phyloP scores from a whole-genome alignment of 2,797 vertebrate genomes.

The Sebastes minor region DNA sequence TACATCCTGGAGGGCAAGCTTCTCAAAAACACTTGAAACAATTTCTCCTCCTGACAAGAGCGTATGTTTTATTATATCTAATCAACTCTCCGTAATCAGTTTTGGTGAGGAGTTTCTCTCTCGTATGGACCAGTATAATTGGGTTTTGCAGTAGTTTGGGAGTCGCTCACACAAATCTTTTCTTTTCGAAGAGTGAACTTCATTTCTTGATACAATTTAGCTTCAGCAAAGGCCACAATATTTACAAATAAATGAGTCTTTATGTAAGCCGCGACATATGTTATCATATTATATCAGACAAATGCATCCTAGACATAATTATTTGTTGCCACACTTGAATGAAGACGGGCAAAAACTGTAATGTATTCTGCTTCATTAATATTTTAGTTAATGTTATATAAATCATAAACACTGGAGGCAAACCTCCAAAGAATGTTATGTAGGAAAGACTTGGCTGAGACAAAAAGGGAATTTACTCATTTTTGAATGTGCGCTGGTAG shows the following conservation, averaged over 20 bases:
- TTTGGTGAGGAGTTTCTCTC: background rate
- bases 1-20: background rate
- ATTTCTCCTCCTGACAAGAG: background rate
- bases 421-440: background rate
- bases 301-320: background rate
- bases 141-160: background rate
- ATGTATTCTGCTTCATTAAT: background rate
- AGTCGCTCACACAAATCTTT: background rate
- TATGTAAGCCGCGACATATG: background rate
- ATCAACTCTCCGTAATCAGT: conserved; percentile 12
- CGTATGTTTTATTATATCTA: conserved; percentile 1
- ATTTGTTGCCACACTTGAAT: background rate
- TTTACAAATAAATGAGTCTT: background rate
- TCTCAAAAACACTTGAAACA: background rate
- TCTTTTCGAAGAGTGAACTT: background rate
- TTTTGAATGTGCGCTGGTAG: background rate
- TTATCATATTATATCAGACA: background rate
- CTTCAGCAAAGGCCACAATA: background rate
- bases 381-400: background rate
- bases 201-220: background rate
- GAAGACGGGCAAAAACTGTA: background rate
- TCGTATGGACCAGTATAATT: background rate
- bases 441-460: background rate
- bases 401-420: background rate
- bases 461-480: background rate